A percentile compares a stretch with the other conserved stretches of the same genome.
Conservation (phyloP, 2,113 vertebrate species). For the Falcunculus frontatus region DNA sequence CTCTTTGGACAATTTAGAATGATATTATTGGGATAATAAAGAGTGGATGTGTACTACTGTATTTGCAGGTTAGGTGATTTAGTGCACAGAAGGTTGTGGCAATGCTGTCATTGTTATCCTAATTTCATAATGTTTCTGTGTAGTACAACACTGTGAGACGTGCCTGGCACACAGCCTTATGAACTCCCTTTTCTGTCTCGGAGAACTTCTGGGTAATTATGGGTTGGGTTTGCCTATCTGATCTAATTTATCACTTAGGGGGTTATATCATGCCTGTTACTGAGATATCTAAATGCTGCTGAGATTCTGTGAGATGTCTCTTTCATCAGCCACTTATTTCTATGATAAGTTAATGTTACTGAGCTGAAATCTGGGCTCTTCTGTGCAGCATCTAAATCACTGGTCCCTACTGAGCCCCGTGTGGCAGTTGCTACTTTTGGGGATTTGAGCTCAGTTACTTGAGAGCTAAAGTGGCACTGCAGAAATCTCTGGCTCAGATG, state of each 20-base stretch:
- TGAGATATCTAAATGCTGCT: slow-evolving; percentile 2
- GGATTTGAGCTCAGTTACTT: not conserved
- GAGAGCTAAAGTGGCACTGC: not conserved
- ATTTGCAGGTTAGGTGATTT: not conserved
- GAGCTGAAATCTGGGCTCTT: not conserved
- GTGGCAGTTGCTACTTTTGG: not conserved
- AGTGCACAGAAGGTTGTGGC: not conserved
- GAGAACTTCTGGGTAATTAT: slow-evolving; percentile 32
- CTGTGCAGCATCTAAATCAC: slow-evolving; percentile 3
- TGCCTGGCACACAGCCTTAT: slow-evolving; percentile 6
- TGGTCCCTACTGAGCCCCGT: not conserved
- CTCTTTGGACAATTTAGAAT: not conserved
- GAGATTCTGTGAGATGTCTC: slow-evolving; percentile 30
- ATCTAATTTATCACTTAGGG: slow-evolving; percentile 49
- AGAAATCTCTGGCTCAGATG: not conserved
- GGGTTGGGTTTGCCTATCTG: slow-evolving; percentile 18
- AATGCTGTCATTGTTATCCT: not conserved
- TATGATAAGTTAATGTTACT: slow-evolving; percentile 32
- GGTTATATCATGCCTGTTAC: slow-evolving; percentile 31
- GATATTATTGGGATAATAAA: not conserved
- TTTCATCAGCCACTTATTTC: slow-evolving; percentile 42
- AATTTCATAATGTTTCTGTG: not conserved
- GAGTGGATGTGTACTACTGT: not conserved
- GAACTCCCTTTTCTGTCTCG: not conserved
- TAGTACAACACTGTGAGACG: not conserved